Evolutionary conservation across 2,888 invertebrate species (phyloP).

Genomic region (Eilema depressum): DNA sequence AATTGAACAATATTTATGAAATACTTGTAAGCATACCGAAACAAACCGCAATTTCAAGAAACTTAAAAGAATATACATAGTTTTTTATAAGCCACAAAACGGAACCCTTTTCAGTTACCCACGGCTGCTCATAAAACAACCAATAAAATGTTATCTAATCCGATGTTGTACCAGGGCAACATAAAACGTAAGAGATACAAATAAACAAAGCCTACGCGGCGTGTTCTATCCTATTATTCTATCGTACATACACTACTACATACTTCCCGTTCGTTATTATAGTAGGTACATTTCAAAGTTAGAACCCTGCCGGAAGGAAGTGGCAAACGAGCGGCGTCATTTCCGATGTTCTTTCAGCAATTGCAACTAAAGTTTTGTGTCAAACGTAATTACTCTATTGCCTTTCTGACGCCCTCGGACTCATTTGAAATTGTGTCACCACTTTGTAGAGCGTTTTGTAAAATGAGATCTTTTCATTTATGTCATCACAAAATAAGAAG

Average conservation of each 20-base stretch:
- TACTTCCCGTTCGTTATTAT: constrained; percentile 46
- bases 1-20: background rate
- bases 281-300: constrained; percentile 47
- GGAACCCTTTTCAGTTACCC: background rate
- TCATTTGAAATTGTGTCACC: constrained; percentile 42
- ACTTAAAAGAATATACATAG: background rate
- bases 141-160: constrained; percentile 53
- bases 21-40: background rate
- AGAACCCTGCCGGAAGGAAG: constrained; percentile 55
- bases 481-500: too few relatives aligned
- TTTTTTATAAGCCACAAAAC: constrained; percentile 30
- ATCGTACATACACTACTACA: constrained; percentile 35
- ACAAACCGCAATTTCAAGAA: background rate
- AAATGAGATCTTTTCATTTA: constrained; percentile 42
- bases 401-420: constrained; percentile 40
- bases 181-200: constrained; percentile 40
- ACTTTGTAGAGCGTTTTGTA: constrained; percentile 46
- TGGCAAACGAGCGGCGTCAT: constrained; percentile 58
- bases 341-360: constrained; percentile 62
- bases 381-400: constrained; percentile 62
- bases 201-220: constrained; percentile 39
- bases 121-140: constrained; percentile 27
- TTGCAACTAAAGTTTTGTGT: constrained; percentile 63
- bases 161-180: constrained; percentile 41
- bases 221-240: constrained; percentile 25